A percentile compares a stretch with the other conserved stretches of the same genome.
phyloP scores from a whole-genome alignment of 1,140 invertebrate species.

The Pseudomyrmex concolor region DNA sequence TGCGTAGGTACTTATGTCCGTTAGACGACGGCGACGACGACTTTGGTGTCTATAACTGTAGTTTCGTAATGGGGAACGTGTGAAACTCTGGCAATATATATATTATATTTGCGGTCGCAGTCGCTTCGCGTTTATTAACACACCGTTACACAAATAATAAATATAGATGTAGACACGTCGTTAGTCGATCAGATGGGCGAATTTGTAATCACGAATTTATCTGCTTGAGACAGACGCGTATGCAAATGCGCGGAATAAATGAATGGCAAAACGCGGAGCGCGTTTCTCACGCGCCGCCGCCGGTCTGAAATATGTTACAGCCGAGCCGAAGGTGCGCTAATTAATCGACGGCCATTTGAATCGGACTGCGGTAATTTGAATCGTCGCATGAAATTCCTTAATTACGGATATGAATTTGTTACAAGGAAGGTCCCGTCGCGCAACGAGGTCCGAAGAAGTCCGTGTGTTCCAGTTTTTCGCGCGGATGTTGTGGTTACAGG shows the following conservation, averaged over 20 bases:
- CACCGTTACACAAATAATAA: constrained; percentile 41
- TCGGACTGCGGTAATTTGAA: constrained; percentile 7
- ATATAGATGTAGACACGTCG: constrained; percentile 18
- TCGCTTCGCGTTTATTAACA: not conserved
- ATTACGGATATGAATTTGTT: constrained; percentile 41
- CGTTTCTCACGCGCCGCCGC: not conserved
- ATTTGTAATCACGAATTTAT: constrained; percentile 18
- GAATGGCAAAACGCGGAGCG: constrained; percentile 12
- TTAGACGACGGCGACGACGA: constrained; percentile 3
- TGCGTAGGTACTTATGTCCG: constrained; percentile 7
- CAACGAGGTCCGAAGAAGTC: too few relatives aligned
- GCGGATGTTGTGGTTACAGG: constrained; percentile 46
- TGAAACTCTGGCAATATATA: constrained; percentile 25
- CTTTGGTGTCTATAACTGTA: constrained; percentile 31
- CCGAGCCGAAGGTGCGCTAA: not conserved
- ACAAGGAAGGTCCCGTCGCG: not conserved
- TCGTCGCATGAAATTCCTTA: not conserved
- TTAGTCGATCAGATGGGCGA: constrained; percentile 25
- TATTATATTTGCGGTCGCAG: not conserved
- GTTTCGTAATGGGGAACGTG: constrained; percentile 22
- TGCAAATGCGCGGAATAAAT: constrained; percentile 41
- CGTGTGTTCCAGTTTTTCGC: constrained; percentile 29
- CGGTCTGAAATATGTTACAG: not conserved
- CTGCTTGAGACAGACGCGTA: not conserved
- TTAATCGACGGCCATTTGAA: not conserved